phyloP scores from a whole-genome alignment of 2,888 invertebrate genomes.

The Molanna angustata region DNA sequence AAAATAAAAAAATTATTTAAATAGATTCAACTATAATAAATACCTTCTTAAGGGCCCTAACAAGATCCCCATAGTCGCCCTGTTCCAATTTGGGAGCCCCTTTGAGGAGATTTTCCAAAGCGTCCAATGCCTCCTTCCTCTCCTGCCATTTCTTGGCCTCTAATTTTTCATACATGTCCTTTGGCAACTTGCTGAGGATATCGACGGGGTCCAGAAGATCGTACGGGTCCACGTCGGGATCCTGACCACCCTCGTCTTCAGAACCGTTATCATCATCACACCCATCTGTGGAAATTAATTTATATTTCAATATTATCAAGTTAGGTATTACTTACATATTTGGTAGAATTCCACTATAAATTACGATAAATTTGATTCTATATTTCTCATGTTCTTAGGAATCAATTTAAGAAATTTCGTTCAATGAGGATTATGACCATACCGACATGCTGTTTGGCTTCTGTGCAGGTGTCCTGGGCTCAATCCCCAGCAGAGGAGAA shows the following conservation, averaged over 20 bases:
- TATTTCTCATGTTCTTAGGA: too few relatives aligned
- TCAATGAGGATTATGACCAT: too few relatives aligned
- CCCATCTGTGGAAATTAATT: slow-evolving; percentile 36
- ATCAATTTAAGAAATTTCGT: too few relatives aligned
- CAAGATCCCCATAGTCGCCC: slow-evolving; percentile 90
- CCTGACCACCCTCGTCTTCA: slow-evolving; percentile 59
- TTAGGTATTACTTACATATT: too few relatives aligned
- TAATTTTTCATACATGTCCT: slow-evolving; percentile 91
- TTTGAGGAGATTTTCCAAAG: slow-evolving; percentile 72
- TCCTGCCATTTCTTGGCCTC: slow-evolving; percentile 98
- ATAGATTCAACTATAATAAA: too few relatives aligned
- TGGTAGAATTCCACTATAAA: too few relatives aligned
- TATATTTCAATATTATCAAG: too few relatives aligned
- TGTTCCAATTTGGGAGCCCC: slow-evolving; percentile 81
- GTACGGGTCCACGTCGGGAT: slow-evolving; percentile 76
- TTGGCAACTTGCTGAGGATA: slow-evolving; percentile 87
- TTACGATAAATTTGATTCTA: too few relatives aligned
- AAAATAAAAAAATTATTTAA: neutral
- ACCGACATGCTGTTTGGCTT: too few relatives aligned
- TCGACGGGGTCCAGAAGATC: slow-evolving; percentile 92
- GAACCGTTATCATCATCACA: slow-evolving; percentile 57
- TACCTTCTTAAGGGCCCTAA: slow-evolving; percentile 84
- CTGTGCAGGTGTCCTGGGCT: too few relatives aligned
- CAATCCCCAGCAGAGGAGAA: too few relatives aligned
- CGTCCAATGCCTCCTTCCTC: slow-evolving; percentile 87